Conservation (phyloP, 2,888 invertebrate species). For the Abscondita cerata region DNA sequence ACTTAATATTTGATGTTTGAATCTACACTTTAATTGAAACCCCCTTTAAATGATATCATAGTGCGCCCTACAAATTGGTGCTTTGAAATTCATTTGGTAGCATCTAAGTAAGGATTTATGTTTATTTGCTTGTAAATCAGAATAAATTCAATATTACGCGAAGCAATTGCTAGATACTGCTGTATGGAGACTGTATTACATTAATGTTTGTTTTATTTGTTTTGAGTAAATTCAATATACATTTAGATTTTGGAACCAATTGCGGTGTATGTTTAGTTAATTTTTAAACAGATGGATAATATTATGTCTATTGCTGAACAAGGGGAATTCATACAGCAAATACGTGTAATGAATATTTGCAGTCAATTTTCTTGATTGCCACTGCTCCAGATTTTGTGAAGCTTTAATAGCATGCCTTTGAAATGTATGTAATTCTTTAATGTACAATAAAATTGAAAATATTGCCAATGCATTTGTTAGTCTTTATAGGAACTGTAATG, state of each 20-base stretch:
- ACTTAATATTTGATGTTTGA: neutral
- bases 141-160: slow-evolving; percentile 7
- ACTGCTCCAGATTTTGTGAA: too few relatives aligned
- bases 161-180: neutral
- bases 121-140: slow-evolving; percentile 5
- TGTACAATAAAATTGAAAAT: slow-evolving; percentile 23
- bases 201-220: neutral
- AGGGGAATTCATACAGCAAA: too few relatives aligned
- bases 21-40: slow-evolving; percentile 4
- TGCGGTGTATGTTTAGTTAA: too few relatives aligned
- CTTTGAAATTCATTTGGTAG: slow-evolving; percentile 11
- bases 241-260: too few relatives aligned
- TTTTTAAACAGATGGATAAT: too few relatives aligned
- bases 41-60: slow-evolving; percentile 1
- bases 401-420: neutral
- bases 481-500: slow-evolving; percentile 18
- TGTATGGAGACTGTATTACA: neutral
- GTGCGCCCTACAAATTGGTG: neutral
- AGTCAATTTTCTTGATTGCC: too few relatives aligned
- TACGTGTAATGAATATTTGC: too few relatives aligned
- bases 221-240: neutral
- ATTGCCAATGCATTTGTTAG: slow-evolving; percentile 20
- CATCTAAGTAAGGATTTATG: slow-evolving; percentile 3
- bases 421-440: neutral
- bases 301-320: too few relatives aligned